Conservation (phyloP, 2,113 vertebrate species). For the Scortum barcoo region DNA sequence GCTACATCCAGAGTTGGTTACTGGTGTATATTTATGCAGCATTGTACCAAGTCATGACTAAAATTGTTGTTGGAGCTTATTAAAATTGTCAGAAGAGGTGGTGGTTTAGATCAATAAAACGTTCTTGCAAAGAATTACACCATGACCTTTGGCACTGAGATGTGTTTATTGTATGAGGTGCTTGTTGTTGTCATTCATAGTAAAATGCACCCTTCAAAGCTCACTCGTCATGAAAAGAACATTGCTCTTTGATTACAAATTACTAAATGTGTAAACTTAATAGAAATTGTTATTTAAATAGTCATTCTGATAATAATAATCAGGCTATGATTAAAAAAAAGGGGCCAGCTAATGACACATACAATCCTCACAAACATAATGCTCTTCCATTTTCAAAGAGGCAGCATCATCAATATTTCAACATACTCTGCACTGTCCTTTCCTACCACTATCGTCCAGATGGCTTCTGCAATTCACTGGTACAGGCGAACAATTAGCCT, state of each 20-base stretch:
- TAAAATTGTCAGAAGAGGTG: neutral
- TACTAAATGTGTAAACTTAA: neutral
- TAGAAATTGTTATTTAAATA: neutral
- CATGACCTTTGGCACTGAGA: neutral
- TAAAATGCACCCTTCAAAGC: neutral
- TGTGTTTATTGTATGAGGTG: neutral
- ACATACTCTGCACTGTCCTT: constrained; percentile 22
- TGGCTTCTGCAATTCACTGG: constrained; percentile 54
- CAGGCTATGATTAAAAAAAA: neutral
- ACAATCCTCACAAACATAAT: constrained; percentile 11
- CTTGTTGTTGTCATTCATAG: neutral
- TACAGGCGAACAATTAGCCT: constrained; percentile 48
- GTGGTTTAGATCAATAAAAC: neutral
- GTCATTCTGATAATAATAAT: neutral
- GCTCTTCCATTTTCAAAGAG: constrained; percentile 17
- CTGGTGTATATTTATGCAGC: neutral
- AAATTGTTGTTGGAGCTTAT: neutral
- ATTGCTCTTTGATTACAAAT: neutral
- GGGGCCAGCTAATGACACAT: neutral
- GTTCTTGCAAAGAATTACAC: neutral
- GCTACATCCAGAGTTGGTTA: neutral
- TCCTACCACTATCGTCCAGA: constrained; percentile 54
- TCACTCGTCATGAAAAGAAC: neutral
- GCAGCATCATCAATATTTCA: constrained; percentile 64
- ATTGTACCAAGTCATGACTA: neutral